phyloP scores from a whole-genome alignment of 2,113 vertebrate species.

The Narcine bancroftii region DNA sequence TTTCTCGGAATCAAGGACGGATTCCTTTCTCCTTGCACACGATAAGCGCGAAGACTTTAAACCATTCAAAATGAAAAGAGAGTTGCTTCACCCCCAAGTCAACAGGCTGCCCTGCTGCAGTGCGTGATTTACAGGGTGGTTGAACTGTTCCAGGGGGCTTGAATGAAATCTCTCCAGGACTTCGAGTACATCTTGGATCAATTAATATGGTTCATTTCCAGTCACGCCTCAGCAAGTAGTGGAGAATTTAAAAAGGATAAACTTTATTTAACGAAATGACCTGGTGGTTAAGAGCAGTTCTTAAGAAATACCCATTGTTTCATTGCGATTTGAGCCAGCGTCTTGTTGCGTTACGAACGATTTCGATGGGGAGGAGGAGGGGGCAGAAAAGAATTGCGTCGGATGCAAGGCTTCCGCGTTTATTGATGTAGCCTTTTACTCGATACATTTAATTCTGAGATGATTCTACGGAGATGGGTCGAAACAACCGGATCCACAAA shows the following conservation, averaged over 20 bases:
- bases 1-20: not conserved
- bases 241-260: slow-evolving; percentile 17
- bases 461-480: not conserved
- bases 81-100: not conserved
- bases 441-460: not conserved
- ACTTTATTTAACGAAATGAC: slow-evolving; percentile 33
- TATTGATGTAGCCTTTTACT: not conserved
- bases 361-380: too few species aligned
- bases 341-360: not conserved
- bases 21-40: not conserved
- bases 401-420: not conserved
- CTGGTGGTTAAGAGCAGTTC: not conserved
- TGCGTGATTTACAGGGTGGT: not conserved
- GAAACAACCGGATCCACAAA: not conserved
- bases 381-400: too few species aligned
- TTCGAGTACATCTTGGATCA: slow-evolving; percentile 23
- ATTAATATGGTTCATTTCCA: slow-evolving; percentile 31
- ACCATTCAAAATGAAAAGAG: not conserved
- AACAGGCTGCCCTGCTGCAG: not conserved
- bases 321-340: not conserved
- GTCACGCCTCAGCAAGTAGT: slow-evolving; percentile 30
- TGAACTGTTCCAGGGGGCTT: not conserved
- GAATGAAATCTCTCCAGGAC: not conserved
- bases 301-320: not conserved
- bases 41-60: not conserved